Base-by-base conservation (phyloP, 1,140 invertebrate species). In the Diorhabda carinulata region DNA sequence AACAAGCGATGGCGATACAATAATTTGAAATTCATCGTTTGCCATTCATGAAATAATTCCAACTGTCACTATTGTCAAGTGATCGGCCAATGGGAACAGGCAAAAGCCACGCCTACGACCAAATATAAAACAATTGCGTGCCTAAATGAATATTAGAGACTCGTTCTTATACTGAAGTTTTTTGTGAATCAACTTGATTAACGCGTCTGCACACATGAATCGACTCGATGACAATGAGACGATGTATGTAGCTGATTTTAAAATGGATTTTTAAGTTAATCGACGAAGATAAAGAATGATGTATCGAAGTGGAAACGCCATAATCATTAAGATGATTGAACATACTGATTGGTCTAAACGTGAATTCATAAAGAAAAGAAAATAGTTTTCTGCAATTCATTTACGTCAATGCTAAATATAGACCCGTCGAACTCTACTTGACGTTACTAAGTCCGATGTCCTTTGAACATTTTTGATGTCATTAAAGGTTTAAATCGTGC, bases 31-130 rank as follows among this genome's bases (percentile, higher is more conserved):
- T 64, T 64, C 63, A 64, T 64, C 63, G 63, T 64, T 64, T 64
- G 63, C 63, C 63, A 64, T 64, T 64, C 63, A 64, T 64, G 63
- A 64, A 64, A 64, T 64, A 64, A 64, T 44, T 57, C 56, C 63
- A 73, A 70, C 63, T 73, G 72, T 73, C 72, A 73, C 67, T 67
- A 70, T 73, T 70, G 67, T 73, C 70, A 73, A 69, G 62, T 57
- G 65, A 68, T 5, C 57, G 72, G 65, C 72, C 69, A 73, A 73
- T 73, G 68, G 44, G 61, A 52, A 67, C 56, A 56, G 41, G n/a
- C 41, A 40, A 43, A 10, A 9, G 60, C 57, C 69, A 71, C 72
- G 72, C 72, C 72, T 68, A 69, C 70, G 25, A n/a, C 63, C 63
- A 64, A 64, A 64, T 64, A 64, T 61, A 61, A 68, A 68, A 68